Base-by-base conservation (phyloP, 2,113 vertebrate species). In the Brienomyrus longianalis region DNA sequence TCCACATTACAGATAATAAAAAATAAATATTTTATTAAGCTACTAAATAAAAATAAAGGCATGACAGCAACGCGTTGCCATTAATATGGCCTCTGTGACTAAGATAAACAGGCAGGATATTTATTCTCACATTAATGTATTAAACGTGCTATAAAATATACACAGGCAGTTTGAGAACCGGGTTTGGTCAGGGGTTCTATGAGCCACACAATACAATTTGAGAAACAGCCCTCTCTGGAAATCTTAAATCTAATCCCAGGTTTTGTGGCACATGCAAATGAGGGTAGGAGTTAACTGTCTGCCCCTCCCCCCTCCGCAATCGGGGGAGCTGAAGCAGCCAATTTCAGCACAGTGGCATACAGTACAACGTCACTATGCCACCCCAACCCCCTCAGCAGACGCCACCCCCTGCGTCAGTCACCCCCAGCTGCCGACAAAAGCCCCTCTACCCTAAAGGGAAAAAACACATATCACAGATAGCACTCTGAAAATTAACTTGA, bases 401-500 rank as follows among this genome's bases (percentile, higher is more conserved):
- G 93, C 89, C 94, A 91, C 92, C 95, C 96, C 95, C 95, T 95
- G 95, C 95, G 93, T 94, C 91, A 96, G 93, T 92, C 93, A 90
- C 93, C 94, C 94, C 94, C 92, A 1, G 88, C 21, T 56, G 31
- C 94, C 95, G 93, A 95, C 95, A 95, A 96, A 97, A 95, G 96
- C 83, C 96, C 96, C 23, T 96, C 97, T 96, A 96, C 95, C 96
- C 94, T 94, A 17, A 43, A 80, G 94, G 95, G 95, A 94, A 96
- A 80, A 87, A 97, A 97, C 95, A 95, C 43, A 84, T 96, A 97
- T 96, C 96, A 96, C 96, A 97, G 97, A 97, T 96, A 97, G 96
- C 94, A 91, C 96, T 95, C 96, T 97, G 96, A 96, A 98, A 99
- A 98, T 98, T 98, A 98, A 97, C 97, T 97, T 98, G 97, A 97